Base-by-base conservation (phyloP, 2,888 invertebrate species). In the Cylindroiulus punctatus region DNA sequence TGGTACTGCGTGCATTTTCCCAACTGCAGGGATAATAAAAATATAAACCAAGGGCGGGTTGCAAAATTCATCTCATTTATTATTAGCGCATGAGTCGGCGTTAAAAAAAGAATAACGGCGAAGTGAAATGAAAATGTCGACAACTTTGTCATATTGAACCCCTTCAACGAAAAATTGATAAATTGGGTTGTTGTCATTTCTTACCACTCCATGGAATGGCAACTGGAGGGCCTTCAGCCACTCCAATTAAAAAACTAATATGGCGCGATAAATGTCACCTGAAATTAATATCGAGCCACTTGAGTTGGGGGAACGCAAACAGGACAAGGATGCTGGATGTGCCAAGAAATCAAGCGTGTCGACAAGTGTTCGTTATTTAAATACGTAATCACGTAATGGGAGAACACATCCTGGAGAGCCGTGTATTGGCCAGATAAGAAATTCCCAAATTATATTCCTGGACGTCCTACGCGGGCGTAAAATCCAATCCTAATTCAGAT, bases 311-410 rank as follows among this genome's bases (percentile, higher is more conserved):
- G 7, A 57, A 19, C 19, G n/a, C 57, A 3, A n/a, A 57, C 57
- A 57, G 57, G 57, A 57, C 57, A 57, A 57, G 57, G 57, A 57
- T 57, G 57, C n/a, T n/a, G 57, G 57, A 57, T 57, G 57, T 57
- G 57, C 19, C 7, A 57, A 4, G n/a, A 47, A 47, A 47, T 47
- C 47, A 47, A 47, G 47, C 47, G 12, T 12, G 47, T 47, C 19
- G 57, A 57, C n/a, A n/a, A 57, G 57, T n/a, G n/a, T 57, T n/a
- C 57, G 19, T n/a, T 36, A 36, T 36, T 36, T 57, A 57, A 57
- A 57, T 57, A 57, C n/a, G n/a, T 57, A 57, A 57, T 57, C 57
- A 22, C 57, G 19, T n/a, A 57, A 57, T 57, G 57, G n/a, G 57
- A 4, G 57, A 19, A n/a, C 0, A 57, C 57, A 57, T 57, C 57